Percentiles rank a stretch among this genome's conserved stretches.
These are phyloP conservation scores for Drosophila melanica DNA, from an alignment of 1,140 invertebrate genomes.

Conservation along the genomic window DNA sequence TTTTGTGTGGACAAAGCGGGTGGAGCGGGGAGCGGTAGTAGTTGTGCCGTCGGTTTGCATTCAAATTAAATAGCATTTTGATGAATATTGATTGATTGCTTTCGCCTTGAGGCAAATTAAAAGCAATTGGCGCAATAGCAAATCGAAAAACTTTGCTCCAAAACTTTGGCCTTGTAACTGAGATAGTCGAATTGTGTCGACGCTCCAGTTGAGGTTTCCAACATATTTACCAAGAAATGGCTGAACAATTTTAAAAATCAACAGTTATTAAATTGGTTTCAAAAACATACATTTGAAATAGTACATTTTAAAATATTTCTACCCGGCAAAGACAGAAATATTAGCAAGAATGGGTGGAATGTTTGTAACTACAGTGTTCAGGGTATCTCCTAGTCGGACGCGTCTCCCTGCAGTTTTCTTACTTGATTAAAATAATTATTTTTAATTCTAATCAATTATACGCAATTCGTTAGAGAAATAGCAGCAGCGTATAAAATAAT, in stretches of 20 bases:
- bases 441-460: too few species aligned
- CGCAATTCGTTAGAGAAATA: not conserved
- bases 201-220: conserved; percentile 22
- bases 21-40: not conserved
- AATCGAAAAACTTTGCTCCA: conserved; percentile 60
- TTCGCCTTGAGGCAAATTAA: conserved; percentile 74
- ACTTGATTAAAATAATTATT: too few species aligned
- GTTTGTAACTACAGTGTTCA: too few species aligned
- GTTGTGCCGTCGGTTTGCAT: conserved; percentile 43
- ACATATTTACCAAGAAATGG: not conserved
- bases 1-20: conserved; percentile 35
- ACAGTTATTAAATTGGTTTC: not conserved
- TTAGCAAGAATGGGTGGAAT: too few species aligned
- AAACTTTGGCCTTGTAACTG: conserved; percentile 59
- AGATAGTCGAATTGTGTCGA: conserved; percentile 14
- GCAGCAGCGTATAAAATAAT: conserved; percentile 32
- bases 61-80: conserved; percentile 77
- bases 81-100: conserved; percentile 81
- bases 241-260: conserved; percentile 7
- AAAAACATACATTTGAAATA: not conserved
- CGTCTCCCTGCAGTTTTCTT: too few species aligned
- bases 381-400: too few species aligned
- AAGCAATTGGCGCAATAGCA: conserved; percentile 59
- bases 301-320: not conserved
- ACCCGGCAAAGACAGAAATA: too few species aligned